A percentile compares a stretch with the other conserved stretches of the same genome.
phyloP scores from a whole-genome alignment of 2,888 invertebrate genomes.

The Clunio marinus region DNA sequence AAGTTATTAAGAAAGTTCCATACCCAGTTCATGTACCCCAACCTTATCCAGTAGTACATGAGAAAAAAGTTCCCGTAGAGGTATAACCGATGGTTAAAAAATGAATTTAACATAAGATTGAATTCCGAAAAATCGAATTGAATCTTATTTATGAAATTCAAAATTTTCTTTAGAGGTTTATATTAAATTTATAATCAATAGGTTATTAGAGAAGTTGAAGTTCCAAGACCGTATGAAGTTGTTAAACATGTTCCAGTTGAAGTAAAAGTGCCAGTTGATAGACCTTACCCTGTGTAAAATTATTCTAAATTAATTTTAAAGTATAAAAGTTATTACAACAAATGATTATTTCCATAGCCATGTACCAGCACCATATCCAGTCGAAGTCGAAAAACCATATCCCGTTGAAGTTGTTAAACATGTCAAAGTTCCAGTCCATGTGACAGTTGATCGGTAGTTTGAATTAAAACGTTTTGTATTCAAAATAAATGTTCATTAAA shows the following conservation, averaged over 20 bases:
- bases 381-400: constrained; percentile 56
- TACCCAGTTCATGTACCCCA: constrained; percentile 55
- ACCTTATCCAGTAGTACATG: constrained; percentile 66
- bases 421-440: constrained; percentile 59
- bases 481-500: constrained; percentile 54
- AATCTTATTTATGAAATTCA: not conserved
- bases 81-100: no score
- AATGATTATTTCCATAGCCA: no score
- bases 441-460: constrained; percentile 54
- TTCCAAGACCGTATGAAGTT: constrained; percentile 69
- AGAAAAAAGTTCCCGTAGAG: constrained; percentile 67
- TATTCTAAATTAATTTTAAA: no score
- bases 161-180: constrained; percentile 54
- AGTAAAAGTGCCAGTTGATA: constrained; percentile 65
- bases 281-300: constrained; percentile 65
- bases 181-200: constrained; percentile 52
- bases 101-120: constrained; percentile 71
- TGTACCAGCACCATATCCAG: constrained; percentile 58
- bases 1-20: constrained; percentile 58
- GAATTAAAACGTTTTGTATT: constrained; percentile 54
- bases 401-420: constrained; percentile 61
- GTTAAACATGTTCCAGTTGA: constrained; percentile 68
- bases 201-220: constrained; percentile 65
- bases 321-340: no score
- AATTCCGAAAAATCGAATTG: not conserved